These are phyloP conservation scores for Leucozona laternaria DNA, from an alignment of 2,888 invertebrate species.

Conservation along the genomic window DNA sequence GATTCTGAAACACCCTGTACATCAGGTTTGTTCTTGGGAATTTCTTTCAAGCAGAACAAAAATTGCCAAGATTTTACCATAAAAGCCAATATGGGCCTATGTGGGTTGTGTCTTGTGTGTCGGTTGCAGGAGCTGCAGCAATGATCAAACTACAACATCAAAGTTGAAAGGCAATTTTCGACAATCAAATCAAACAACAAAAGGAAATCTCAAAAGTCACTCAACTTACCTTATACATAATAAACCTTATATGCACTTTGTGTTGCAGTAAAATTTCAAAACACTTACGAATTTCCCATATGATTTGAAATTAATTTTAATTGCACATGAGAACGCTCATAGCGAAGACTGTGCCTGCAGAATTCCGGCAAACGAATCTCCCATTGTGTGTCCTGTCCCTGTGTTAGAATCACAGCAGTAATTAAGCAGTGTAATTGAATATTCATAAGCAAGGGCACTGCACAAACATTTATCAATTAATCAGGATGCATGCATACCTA, in stretches of 20 bases:
- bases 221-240: neutral
- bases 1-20: too few relatives aligned
- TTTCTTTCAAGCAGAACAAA: too few relatives aligned
- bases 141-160: too few relatives aligned
- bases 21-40: too few relatives aligned
- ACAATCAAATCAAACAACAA: neutral
- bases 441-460: slow-evolving; percentile 6
- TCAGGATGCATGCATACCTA: neutral
- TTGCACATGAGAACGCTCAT: neutral
- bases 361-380: neutral
- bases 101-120: too few relatives aligned
- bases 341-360: neutral
- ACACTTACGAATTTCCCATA: neutral
- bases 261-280: neutral
- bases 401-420: slow-evolving; percentile 4
- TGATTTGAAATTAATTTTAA: slow-evolving; percentile 9
- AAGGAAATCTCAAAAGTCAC: neutral
- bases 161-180: neutral
- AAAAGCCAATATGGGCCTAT: too few relatives aligned
- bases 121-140: too few relatives aligned
- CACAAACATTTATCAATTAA: slow-evolving; percentile 6
- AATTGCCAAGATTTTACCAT: too few relatives aligned
- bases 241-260: neutral
- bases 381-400: neutral
- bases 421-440: slow-evolving; percentile 21